Percentiles rank a stretch among this genome's conserved stretches.
Conservation (phyloP, 2,113 vertebrate genomes). For the Rhipidura dahli region DNA sequence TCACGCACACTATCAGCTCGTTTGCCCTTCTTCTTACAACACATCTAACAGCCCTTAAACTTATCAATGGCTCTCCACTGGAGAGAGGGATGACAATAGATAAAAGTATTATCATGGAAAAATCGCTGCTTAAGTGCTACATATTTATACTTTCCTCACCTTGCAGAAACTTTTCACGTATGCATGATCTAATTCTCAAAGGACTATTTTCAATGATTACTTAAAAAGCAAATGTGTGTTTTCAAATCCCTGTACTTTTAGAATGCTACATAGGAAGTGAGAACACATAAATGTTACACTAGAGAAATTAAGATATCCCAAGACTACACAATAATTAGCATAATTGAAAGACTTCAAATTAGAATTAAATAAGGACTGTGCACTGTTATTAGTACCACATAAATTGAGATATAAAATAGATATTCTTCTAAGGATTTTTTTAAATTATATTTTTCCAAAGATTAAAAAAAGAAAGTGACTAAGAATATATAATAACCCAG, state of each 20-base stretch:
- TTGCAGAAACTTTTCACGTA: background rate
- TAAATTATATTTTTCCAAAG: background rate
- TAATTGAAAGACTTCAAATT: background rate
- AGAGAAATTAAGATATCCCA: background rate
- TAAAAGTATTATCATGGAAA: background rate
- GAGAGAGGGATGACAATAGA: background rate
- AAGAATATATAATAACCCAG: background rate
- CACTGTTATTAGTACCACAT: background rate
- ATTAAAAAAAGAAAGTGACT: background rate
- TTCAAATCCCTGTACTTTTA: background rate
- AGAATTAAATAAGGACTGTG: background rate
- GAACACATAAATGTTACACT: background rate
- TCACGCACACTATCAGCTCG: background rate
- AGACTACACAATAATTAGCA: background rate
- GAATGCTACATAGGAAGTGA: background rate
- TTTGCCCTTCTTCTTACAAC: background rate
- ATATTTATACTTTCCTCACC: background rate
- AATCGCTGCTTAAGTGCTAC: background rate
- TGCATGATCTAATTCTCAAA: background rate
- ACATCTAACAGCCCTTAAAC: background rate
- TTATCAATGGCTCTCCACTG: background rate
- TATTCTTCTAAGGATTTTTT: background rate
- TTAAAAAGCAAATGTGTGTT: background rate
- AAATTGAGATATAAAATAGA: background rate
- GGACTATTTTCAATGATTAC: background rate